phyloP scores from a whole-genome alignment of 1,140 invertebrate genomes.

The Achroia grisella region DNA sequence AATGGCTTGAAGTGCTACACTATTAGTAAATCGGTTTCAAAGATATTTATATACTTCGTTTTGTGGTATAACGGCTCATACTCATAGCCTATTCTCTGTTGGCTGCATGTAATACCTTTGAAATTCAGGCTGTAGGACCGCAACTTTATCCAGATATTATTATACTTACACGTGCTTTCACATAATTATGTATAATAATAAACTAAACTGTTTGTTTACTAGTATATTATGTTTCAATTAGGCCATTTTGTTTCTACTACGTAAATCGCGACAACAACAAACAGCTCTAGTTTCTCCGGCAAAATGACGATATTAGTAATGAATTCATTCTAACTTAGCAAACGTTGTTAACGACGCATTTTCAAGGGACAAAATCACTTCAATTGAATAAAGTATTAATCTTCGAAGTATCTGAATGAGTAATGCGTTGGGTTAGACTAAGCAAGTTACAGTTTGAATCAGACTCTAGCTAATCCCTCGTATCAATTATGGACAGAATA shows the following conservation, averaged over 20 bases:
- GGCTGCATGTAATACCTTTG: no score
- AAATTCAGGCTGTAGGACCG: no score
- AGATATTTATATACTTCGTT: no score
- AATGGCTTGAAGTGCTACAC: no score
- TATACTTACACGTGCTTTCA: no score
- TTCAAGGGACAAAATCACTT: conserved; percentile 31
- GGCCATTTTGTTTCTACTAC: background rate
- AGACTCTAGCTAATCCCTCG: conserved; percentile 26
- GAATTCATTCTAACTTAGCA: conserved; percentile 28
- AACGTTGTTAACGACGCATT: conserved; percentile 10
- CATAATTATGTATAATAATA: no score
- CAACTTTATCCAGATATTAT: no score
- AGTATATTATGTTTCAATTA: no score
- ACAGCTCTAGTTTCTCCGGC: conserved; percentile 15
- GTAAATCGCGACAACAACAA: conserved; percentile 14
- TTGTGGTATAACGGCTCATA: no score
- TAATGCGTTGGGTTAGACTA: conserved; percentile 28
- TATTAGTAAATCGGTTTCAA: no score
- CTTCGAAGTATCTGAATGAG: conserved; percentile 32
- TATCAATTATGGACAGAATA: conserved; percentile 37
- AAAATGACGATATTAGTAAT: conserved; percentile 29
- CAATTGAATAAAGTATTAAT: conserved; percentile 34
- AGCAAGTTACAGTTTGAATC: conserved; percentile 30
- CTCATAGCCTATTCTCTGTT: no score
- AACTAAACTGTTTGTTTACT: no score